A percentile compares a stretch with the other conserved stretches of the same genome.
Conservation (phyloP, 2,888 invertebrate genomes). For the Clivina fossor region DNA sequence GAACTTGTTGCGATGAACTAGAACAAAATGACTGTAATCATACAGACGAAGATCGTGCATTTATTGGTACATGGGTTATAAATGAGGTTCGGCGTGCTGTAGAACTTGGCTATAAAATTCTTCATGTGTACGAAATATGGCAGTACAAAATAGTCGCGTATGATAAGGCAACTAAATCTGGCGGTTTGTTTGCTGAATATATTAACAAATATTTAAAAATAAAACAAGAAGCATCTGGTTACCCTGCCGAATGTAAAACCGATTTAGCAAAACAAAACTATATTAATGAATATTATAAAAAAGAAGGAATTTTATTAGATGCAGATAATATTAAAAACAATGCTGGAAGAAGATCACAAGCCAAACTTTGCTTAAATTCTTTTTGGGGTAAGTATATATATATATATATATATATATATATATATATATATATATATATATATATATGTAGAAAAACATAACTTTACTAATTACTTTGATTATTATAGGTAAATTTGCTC, state of each 20-base stretch:
- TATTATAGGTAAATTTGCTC: slow-evolving; percentile 24
- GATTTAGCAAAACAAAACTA: slow-evolving; percentile 34
- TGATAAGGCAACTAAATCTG: slow-evolving; percentile 35
- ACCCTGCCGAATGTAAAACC: slow-evolving; percentile 40
- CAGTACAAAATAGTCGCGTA: slow-evolving; percentile 36
- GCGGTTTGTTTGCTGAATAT: slow-evolving; percentile 45
- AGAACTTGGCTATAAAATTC: background rate
- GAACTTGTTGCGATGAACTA: slow-evolving; percentile 9
- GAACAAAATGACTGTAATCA: slow-evolving; percentile 21
- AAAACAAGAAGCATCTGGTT: slow-evolving; percentile 44
- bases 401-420: background rate
- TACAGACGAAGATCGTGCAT: background rate
- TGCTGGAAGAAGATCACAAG: slow-evolving; percentile 24
- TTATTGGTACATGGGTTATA: slow-evolving; percentile 2
- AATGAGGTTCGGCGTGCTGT: slow-evolving; percentile 6
- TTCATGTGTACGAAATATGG: background rate
- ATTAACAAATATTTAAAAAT: slow-evolving; percentile 35
- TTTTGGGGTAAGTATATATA: slow-evolving; percentile 38
- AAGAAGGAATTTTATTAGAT: slow-evolving; percentile 33
- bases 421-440: background rate
- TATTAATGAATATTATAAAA: slow-evolving; percentile 30
- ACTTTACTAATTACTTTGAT: too few species aligned
- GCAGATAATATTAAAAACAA: slow-evolving; percentile 32
- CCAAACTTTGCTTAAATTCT: slow-evolving; percentile 41
- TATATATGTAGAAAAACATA: too few species aligned